Conservation (phyloP, 1,140 invertebrate genomes). For the Drosophila ananassae region DNA sequence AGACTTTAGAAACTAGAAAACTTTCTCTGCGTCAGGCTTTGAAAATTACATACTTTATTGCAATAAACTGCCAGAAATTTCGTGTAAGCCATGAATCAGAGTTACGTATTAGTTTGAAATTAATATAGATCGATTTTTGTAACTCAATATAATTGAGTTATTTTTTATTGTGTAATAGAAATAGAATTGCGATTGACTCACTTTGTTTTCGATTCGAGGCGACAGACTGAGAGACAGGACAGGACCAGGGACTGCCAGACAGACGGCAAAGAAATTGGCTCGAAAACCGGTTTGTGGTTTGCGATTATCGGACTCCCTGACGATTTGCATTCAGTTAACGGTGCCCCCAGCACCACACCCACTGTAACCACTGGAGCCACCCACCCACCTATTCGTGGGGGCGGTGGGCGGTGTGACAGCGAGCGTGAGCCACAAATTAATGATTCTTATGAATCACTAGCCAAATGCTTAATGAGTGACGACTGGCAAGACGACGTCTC, state of each 20-base stretch:
- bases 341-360: constrained; percentile 17
- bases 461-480: constrained; percentile 69
- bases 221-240: constrained; percentile 4
- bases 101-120: not conserved
- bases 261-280: constrained; percentile 36
- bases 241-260: constrained; percentile 1
- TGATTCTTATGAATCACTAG: constrained; percentile 69
- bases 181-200: constrained; percentile 43
- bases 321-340: constrained; percentile 69
- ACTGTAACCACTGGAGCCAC: constrained; percentile 28
- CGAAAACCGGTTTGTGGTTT: constrained; percentile 48
- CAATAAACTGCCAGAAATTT: not conserved
- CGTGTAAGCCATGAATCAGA: not conserved
- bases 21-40: not conserved
- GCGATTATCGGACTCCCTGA: constrained; percentile 5
- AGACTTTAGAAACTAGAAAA: not conserved
- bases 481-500: constrained; percentile 18
- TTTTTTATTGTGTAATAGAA: not conserved
- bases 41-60: not conserved
- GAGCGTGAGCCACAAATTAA: constrained; percentile 72
- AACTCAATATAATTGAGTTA: not conserved
- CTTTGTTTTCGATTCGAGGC: constrained; percentile 22
- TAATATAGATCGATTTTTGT: not conserved
- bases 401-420: constrained; percentile 10
- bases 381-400: constrained; percentile 32